Conservation (phyloP, 2,113 vertebrate species). For the Rhea americana region DNA sequence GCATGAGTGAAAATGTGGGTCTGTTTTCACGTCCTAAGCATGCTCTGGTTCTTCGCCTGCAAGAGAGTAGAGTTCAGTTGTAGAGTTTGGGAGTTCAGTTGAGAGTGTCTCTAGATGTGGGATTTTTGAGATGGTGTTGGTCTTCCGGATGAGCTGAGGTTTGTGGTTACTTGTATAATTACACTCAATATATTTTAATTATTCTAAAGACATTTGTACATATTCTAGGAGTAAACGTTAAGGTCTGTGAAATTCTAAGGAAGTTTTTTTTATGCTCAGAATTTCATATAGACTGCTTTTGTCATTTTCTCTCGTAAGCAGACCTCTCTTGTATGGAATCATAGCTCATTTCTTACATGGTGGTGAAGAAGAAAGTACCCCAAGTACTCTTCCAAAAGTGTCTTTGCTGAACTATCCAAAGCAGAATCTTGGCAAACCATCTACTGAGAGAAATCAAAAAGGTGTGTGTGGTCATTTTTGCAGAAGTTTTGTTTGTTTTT, state of each 20-base stretch:
- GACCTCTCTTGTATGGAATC: conserved; percentile 92
- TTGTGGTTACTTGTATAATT: background rate
- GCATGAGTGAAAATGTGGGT: accelerated
- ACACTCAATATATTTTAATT: background rate
- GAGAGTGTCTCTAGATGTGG: background rate
- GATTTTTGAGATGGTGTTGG: background rate
- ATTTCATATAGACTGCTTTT: background rate
- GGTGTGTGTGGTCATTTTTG: conserved; percentile 53
- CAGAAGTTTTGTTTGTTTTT: background rate
- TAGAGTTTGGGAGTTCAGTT: background rate
- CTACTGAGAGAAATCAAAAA: conserved; percentile 38
- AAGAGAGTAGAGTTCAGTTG: background rate
- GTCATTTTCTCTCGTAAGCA: conserved; percentile 65
- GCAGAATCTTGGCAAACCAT: conserved; percentile 33
- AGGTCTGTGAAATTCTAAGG: background rate
- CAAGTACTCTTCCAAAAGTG: conserved; percentile 68
- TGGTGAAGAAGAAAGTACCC: conserved; percentile 66
- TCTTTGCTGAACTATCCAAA: conserved; percentile 55
- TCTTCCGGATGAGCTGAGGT: background rate
- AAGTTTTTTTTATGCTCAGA: background rate
- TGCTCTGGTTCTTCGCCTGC: accelerated
- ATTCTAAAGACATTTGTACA: background rate
- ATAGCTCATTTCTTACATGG: conserved; percentile 85
- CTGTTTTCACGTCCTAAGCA: background rate
- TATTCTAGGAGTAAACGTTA: background rate